phyloP scores from a whole-genome alignment of 2,113 vertebrate genomes.

The Dasyprocta punctata region DNA sequence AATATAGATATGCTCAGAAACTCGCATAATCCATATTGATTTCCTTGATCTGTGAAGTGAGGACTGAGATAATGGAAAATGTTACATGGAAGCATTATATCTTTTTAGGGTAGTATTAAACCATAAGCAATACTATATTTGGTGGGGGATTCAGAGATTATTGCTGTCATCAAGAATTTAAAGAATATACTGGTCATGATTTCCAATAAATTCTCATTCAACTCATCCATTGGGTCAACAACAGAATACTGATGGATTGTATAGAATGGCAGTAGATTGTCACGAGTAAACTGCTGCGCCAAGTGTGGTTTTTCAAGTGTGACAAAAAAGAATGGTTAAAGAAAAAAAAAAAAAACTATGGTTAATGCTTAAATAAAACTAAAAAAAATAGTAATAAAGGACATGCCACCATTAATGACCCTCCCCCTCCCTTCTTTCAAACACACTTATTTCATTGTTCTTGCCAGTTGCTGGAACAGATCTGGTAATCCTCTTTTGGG shows the following conservation, averaged over 20 bases:
- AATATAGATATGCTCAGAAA: neutral
- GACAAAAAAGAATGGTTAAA: neutral
- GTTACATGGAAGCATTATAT: neutral
- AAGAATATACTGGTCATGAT: neutral
- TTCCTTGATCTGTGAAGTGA: neutral
- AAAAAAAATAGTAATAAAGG: neutral
- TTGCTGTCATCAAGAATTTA: neutral
- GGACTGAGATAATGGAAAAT: neutral
- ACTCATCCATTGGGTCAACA: neutral
- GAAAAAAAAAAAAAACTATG: neutral
- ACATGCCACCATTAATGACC: neutral
- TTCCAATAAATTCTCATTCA: neutral
- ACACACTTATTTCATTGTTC: neutral
- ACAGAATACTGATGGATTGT: neutral
- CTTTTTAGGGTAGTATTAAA: neutral
- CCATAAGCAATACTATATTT: neutral
- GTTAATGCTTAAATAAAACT: neutral
- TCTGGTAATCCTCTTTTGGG: neutral
- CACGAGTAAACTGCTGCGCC: neutral
- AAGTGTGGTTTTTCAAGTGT: neutral
- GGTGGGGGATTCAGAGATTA: neutral
- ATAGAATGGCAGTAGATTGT: neutral
- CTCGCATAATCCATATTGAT: neutral
- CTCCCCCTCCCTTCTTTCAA: neutral
- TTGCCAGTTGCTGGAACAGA: neutral